A percentile compares a stretch with the other conserved stretches of the same genome.
These are phyloP conservation scores for Acanthopagrus latus DNA, from an alignment of 2,797 vertebrate species.

Conservation along the genomic window DNA sequence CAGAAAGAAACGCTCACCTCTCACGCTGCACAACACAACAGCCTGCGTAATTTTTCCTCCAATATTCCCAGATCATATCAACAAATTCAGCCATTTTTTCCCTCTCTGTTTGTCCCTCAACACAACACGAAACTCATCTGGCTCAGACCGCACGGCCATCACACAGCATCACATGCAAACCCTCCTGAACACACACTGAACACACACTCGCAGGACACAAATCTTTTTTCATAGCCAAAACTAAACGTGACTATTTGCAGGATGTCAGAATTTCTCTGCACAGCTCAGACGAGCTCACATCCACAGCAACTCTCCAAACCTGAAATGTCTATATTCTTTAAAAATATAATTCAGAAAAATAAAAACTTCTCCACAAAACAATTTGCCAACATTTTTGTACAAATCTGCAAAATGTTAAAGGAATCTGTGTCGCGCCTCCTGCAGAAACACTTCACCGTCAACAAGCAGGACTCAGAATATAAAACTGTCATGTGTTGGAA, in stretches of 20 bases:
- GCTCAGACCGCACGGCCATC: neutral
- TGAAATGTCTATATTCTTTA: neutral
- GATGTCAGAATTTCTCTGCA: neutral
- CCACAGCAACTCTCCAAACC: neutral
- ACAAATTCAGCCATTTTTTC: slow-evolving; percentile 6
- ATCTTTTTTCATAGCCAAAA: slow-evolving; percentile 32
- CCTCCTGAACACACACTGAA: slow-evolving; percentile 27
- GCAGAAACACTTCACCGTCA: slow-evolving; percentile 10
- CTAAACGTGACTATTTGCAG: slow-evolving; percentile 32
- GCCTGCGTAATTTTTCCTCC: neutral
- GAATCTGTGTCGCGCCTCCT: neutral
- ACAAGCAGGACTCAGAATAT: neutral
- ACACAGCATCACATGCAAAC: neutral
- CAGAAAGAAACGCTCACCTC: neutral
- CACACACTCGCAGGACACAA: slow-evolving; percentile 36
- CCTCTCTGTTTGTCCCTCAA: neutral
- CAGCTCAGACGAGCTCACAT: neutral
- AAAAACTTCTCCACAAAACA: neutral
- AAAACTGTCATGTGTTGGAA: neutral
- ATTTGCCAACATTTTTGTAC: neutral
- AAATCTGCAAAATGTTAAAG: neutral
- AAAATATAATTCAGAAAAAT: neutral
- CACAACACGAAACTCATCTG: slow-evolving; percentile 12
- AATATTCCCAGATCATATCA: neutral
- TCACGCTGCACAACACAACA: slow-evolving; percentile 2